Base-by-base conservation (phyloP, 1,140 invertebrate genomes). In the Leptopilina boulardi region DNA sequence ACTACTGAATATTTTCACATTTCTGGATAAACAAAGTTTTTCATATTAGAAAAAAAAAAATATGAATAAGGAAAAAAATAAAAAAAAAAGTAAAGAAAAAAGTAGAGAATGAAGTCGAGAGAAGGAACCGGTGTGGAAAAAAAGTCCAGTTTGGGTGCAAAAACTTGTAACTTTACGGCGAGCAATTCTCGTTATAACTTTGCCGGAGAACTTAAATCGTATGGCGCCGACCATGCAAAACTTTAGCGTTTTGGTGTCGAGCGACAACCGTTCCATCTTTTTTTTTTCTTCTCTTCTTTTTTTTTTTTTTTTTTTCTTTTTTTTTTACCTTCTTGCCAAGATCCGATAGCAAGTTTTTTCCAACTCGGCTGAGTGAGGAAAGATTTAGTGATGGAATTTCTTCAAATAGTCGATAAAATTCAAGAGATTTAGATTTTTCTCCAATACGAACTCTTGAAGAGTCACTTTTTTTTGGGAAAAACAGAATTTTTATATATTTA, bases 151-250 rank as follows among this genome's bases (percentile, higher is more conserved):
- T 66, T 5, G 23, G 59, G 59, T 15, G 59, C n/a, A 66, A 66
- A 66, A 66, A 66, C 23, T 66, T 66, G 59, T 66, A 66, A 86
- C 76, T 88, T 86, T 82, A 77, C 79, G 74, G 73, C 34, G 77
- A 87, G 83, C 84, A 87, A 87, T 88, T 85, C 85, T 87, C 85
- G 85, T 88, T 87, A 87, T 87, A 88, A 87, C 81, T 87, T 86
- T 56, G 81, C 82, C 84, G 82, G 59, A 30, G 59, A 66, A 66
- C 83, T 86, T 85, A 84, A 85, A 86, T 82, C 84, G 81, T 83
- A 78, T 79, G 78, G 77, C 77, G 77, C 76, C 78, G 78, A 83
- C 82, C 81, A 83, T 78, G 80, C 80, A 80, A 70, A 85, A 84
- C 74, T 85, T 84, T 83, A 56, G 34, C 72, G 71, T 73, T 41